phyloP scores from a whole-genome alignment of 2,113 vertebrate species.

The Chloropsis hardwickii region DNA sequence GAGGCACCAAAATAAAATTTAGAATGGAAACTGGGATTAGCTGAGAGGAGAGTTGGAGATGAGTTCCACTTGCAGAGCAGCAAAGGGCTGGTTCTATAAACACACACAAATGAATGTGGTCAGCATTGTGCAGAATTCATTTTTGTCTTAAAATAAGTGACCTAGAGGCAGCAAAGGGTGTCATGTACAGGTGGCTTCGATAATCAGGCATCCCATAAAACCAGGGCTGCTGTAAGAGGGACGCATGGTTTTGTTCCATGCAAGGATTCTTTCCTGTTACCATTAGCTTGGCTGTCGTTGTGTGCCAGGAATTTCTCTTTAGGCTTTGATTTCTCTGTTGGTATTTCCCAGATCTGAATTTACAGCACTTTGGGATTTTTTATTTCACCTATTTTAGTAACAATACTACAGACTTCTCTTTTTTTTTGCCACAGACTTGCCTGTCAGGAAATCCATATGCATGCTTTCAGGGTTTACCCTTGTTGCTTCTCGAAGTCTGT shows the following conservation, averaged over 20 bases:
- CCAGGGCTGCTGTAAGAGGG: neutral
- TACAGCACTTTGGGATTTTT: neutral
- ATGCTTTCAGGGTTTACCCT: neutral
- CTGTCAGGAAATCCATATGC: neutral
- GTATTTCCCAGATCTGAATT: neutral
- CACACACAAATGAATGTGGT: neutral
- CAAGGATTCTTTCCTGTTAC: neutral
- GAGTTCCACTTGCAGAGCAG: neutral
- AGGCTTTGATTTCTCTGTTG: neutral
- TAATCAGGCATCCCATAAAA: neutral
- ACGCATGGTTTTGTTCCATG: neutral
- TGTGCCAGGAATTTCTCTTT: neutral
- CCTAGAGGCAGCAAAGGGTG: neutral
- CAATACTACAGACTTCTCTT: neutral
- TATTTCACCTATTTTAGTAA: neutral
- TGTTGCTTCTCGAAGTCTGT: neutral
- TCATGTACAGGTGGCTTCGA: neutral
- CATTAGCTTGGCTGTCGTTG: fast-evolving
- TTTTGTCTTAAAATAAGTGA: neutral
- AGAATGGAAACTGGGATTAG: neutral
- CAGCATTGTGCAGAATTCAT: neutral
- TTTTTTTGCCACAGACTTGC: neutral
- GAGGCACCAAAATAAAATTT: constrained; percentile 7
- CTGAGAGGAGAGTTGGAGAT: neutral
- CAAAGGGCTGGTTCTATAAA: neutral